phyloP scores from a whole-genome alignment of 2,797 vertebrate species.

The Scarus forsteni region DNA sequence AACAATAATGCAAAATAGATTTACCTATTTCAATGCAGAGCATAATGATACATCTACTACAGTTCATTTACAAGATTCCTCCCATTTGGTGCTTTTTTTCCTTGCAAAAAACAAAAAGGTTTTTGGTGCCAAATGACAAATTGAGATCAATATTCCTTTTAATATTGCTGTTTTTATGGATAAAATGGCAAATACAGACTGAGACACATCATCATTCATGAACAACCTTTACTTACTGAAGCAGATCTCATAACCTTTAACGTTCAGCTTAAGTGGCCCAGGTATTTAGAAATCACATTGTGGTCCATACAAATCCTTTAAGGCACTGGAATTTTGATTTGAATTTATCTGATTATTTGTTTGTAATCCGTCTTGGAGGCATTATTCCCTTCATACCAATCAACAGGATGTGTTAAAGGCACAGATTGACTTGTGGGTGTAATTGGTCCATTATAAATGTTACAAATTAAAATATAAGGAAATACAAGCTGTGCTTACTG shows the following conservation, averaged over 20 bases:
- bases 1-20: constrained; percentile 80
- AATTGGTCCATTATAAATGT: constrained; percentile 67
- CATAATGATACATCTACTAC: constrained; percentile 81
- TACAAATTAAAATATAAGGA: constrained; percentile 48
- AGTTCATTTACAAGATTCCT: constrained; percentile 81
- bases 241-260: neutral
- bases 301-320: constrained; percentile 75
- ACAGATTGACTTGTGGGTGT: constrained; percentile 73
- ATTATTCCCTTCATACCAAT: constrained; percentile 57
- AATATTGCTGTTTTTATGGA: constrained; percentile 57
- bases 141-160: constrained; percentile 53
- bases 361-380: constrained; percentile 28
- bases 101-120: constrained; percentile 71
- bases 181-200: constrained; percentile 79
- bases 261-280: constrained; percentile 47
- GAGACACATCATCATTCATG: constrained; percentile 27
- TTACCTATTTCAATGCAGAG: constrained; percentile 82
- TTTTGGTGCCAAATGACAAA: constrained; percentile 69
- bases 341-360: constrained; percentile 50
- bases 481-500: constrained; percentile 54
- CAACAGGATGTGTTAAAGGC: constrained; percentile 70
- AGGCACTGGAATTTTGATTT: constrained; percentile 84
- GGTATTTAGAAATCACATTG: constrained; percentile 57
- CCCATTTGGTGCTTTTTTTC: constrained; percentile 82
- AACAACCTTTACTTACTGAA: constrained; percentile 16